These are phyloP conservation scores for Papilio polytes DNA, from an alignment of 1,140 invertebrate genomes.

Conservation along the genomic window DNA sequence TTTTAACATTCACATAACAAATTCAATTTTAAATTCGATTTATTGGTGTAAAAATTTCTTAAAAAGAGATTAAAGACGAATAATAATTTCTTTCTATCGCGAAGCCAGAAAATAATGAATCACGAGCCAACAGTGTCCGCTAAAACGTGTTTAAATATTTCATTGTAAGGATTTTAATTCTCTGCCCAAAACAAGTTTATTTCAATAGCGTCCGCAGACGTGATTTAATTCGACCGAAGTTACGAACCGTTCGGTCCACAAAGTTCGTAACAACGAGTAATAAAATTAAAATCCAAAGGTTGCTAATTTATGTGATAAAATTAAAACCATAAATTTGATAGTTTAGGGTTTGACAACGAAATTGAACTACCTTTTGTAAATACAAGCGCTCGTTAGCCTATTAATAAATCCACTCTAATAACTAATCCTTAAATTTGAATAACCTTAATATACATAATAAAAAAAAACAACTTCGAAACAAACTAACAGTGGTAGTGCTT, in stretches of 20 bases:
- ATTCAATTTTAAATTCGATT: too few relatives aligned
- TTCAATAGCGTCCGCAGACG: neutral
- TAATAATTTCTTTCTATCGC: neutral
- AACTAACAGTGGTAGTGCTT: too few relatives aligned
- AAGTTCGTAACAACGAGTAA: conserved; percentile 2
- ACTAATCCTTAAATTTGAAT: too few relatives aligned
- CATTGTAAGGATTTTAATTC: conserved; percentile 6
- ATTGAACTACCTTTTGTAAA: neutral
- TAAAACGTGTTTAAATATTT: conserved; percentile 1
- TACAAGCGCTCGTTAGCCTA: neutral
- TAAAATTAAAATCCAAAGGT: conserved; percentile 10
- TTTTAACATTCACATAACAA: too few relatives aligned
- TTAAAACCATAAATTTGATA: neutral
- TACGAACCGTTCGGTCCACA: neutral
- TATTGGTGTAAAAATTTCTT: too few relatives aligned
- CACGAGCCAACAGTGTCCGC: neutral
- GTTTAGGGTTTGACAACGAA: neutral
- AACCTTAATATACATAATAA: too few relatives aligned
- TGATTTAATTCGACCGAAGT: conserved; percentile 14
- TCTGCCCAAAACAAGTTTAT: conserved; percentile 7
- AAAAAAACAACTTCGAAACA: too few relatives aligned
- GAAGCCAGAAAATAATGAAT: conserved; percentile 8
- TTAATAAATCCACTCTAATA: neutral
- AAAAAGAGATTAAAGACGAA: too few relatives aligned
- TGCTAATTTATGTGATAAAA: conserved; percentile 8